phyloP scores from a whole-genome alignment of 2,113 vertebrate genomes.

The Bothrops jararaca region DNA sequence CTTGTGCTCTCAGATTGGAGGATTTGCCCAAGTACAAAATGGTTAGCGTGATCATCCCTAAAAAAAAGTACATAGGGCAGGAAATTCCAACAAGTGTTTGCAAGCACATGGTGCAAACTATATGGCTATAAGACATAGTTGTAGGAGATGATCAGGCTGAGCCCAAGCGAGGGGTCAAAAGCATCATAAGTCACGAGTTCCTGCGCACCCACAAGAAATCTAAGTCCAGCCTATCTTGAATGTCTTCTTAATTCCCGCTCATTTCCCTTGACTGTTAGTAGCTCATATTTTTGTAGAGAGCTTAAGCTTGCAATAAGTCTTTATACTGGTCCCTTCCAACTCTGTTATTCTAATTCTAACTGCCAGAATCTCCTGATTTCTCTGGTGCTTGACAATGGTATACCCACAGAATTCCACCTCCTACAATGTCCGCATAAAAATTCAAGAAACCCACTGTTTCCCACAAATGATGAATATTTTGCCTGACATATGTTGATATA shows the following conservation, averaged over 20 bases:
- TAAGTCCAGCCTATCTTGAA: too few relatives aligned
- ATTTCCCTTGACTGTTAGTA: too few relatives aligned
- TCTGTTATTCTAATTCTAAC: too few relatives aligned
- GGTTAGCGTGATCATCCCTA: neutral
- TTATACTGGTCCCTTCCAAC: too few relatives aligned
- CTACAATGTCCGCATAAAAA: neutral
- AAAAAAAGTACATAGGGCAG: neutral
- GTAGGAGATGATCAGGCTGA: too few relatives aligned
- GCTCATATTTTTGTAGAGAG: too few relatives aligned
- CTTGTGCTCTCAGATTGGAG: neutral
- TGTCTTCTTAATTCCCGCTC: too few relatives aligned
- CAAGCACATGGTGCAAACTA: neutral
- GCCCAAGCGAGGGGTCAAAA: too few relatives aligned
- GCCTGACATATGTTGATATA: neutral
- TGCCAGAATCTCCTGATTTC: neutral
- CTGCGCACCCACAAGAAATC: too few relatives aligned
- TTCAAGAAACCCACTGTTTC: neutral
- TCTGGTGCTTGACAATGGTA: neutral
- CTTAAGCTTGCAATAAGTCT: too few relatives aligned
- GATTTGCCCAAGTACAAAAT: neutral
- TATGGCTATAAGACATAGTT: neutral
- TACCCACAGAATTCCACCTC: neutral
- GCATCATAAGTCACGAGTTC: too few relatives aligned
- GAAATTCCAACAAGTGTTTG: neutral
- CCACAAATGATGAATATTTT: neutral